Conservation (phyloP, 2,797 vertebrate species). For the Xyrichtys novacula region DNA sequence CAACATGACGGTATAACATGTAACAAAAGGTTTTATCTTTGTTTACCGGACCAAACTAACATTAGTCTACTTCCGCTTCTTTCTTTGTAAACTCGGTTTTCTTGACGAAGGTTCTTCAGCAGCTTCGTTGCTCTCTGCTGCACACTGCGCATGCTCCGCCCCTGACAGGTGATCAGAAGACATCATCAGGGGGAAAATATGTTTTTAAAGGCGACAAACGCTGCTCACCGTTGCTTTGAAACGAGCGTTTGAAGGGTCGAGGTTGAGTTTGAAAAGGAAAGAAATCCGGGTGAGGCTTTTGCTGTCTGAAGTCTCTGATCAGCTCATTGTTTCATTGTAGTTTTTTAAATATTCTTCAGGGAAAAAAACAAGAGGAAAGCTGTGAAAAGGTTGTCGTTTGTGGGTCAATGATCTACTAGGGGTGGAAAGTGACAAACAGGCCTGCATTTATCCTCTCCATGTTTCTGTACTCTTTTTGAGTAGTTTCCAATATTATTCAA, state of each 20-base stretch:
- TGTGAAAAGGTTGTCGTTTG: too few relatives aligned
- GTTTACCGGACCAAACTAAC: slow-evolving; percentile 15
- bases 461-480: too few relatives aligned
- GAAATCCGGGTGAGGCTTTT: background rate
- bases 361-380: background rate
- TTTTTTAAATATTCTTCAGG: background rate
- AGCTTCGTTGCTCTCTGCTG: slow-evolving; percentile 34
- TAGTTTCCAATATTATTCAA: too few relatives aligned
- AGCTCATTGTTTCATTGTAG: background rate
- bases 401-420: too few relatives aligned
- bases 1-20: too few relatives aligned
- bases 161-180: slow-evolving; percentile 82
- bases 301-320: background rate
- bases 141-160: slow-evolving; percentile 85
- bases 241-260: slow-evolving; percentile 2
- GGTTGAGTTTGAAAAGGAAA: background rate
- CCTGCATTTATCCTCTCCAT: too few relatives aligned
- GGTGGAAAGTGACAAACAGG: too few relatives aligned
- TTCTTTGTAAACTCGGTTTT: fast-evolving
- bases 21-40: slow-evolving; percentile 1
- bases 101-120: slow-evolving; percentile 38
- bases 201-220: slow-evolving; percentile 81
- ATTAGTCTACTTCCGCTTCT: slow-evolving; percentile 32
- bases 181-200: slow-evolving; percentile 67
- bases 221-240: slow-evolving; percentile 3